Evolutionary conservation across 2,888 invertebrate species (phyloP).

Genomic region (Papilio demoleus): DNA sequence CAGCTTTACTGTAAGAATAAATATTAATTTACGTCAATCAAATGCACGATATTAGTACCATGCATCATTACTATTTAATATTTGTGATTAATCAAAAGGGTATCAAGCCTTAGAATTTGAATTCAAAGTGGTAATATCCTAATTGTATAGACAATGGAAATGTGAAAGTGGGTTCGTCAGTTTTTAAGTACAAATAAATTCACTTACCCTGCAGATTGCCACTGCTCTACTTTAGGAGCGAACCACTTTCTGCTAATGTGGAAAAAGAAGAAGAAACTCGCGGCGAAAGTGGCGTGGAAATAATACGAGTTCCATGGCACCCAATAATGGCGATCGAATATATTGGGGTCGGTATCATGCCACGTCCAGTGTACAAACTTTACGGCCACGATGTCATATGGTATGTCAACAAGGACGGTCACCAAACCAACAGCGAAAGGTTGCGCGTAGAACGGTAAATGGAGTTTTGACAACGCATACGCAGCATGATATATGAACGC

Average conservation of each 20-base stretch:
- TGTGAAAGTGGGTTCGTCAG: conserved; percentile 48
- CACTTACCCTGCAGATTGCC: conserved; percentile 82
- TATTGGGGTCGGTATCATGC: conserved; percentile 90
- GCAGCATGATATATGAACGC: conserved; percentile 85
- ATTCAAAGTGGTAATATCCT: too few relatives aligned
- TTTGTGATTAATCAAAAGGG: too few relatives aligned
- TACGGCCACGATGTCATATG: conserved; percentile 90
- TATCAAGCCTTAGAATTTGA: too few relatives aligned
- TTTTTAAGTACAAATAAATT: conserved; percentile 50
- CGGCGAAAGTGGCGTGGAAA: conserved; percentile 90
- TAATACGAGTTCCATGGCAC: conserved; percentile 94
- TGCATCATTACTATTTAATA: too few relatives aligned
- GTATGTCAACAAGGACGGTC: conserved; percentile 89
- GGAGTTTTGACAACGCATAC: conserved; percentile 81
- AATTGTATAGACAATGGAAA: too few relatives aligned
- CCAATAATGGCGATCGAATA: conserved; percentile 90
- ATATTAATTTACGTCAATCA: too few relatives aligned
- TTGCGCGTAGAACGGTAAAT: conserved; percentile 83
- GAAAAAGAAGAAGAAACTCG: conserved; percentile 88
- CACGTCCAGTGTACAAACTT: conserved; percentile 93
- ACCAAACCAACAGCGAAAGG: conserved; percentile 88
- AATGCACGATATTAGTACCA: too few relatives aligned
- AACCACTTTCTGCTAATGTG: conserved; percentile 82
- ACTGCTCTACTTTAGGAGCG: conserved; percentile 80
- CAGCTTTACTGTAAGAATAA: conserved; percentile 51